Evolutionary conservation across 2,113 vertebrate species (phyloP).

Genomic region (Sylvietta virens): DNA sequence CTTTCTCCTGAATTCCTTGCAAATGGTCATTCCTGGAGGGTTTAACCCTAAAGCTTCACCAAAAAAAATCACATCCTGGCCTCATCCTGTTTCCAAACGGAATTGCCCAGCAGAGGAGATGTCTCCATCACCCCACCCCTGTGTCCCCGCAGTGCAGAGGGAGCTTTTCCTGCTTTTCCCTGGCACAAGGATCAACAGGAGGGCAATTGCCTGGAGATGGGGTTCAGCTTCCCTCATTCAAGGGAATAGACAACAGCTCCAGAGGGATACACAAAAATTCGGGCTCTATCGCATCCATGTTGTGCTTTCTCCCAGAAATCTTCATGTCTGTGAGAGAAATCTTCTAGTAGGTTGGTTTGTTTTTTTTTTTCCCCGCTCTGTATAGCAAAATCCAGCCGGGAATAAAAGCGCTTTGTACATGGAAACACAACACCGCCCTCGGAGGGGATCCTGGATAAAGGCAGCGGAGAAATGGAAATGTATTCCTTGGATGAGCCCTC

Average conservation of each 20-base stretch:
- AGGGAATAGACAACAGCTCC: background rate
- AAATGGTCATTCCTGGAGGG: background rate
- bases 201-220: fast-evolving
- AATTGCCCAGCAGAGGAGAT: background rate
- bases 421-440: background rate
- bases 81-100: background rate
- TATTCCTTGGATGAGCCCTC: background rate
- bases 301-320: background rate
- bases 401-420: background rate
- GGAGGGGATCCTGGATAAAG: background rate
- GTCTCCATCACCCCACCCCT: fast-evolving
- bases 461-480: background rate
- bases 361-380: too few relatives aligned
- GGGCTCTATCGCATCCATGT: fast-evolving
- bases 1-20: background rate
- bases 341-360: background rate
- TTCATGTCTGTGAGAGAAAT: background rate
- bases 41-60: background rate
- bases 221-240: background rate
- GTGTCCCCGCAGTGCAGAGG: too few relatives aligned
- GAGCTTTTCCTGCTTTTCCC: background rate
- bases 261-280: background rate
- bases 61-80: background rate
- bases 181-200: background rate
- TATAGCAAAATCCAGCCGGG: background rate